Evolutionary conservation across 2,888 invertebrate species (phyloP).

Genomic region (Trachelus tabidus): DNA sequence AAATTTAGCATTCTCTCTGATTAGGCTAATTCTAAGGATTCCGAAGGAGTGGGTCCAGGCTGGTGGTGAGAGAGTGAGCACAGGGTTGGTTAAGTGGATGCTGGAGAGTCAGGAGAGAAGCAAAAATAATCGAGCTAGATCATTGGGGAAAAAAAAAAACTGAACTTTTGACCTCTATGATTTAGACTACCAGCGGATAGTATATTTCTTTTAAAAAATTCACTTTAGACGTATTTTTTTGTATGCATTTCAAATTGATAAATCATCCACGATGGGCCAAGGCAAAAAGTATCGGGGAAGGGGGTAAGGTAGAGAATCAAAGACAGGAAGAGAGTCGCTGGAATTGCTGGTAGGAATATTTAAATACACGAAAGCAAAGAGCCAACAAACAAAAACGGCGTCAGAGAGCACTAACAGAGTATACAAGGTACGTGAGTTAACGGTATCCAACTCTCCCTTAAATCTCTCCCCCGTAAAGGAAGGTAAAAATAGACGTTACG

Average conservation of each 20-base stretch:
- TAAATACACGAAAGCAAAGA: neutral
- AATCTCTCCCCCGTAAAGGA: neutral
- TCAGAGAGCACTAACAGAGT: neutral
- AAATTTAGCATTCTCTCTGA: neutral
- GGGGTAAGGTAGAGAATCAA: neutral
- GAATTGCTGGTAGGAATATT: neutral
- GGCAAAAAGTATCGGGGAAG: neutral
- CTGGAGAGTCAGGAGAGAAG: neutral
- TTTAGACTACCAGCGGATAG: neutral
- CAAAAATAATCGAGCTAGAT: neutral
- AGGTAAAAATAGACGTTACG: neutral
- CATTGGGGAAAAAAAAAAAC: too few species aligned
- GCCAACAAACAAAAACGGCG: neutral
- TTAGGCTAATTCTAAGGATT: neutral
- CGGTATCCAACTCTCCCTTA: neutral
- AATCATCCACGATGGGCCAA: neutral
- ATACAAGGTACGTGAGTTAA: constrained; percentile 1
- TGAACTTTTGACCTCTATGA: too few species aligned
- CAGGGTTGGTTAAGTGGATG: neutral
- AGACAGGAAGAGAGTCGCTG: neutral
- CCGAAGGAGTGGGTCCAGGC: neutral
- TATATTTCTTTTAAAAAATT: neutral
- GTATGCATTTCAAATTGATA: neutral
- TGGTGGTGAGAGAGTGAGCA: neutral
- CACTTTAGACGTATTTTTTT: neutral